Percentiles rank a stretch among this genome's conserved stretches.
Conservation (phyloP, 2,113 vertebrate species). For the Brachypodius melanocephalos region DNA sequence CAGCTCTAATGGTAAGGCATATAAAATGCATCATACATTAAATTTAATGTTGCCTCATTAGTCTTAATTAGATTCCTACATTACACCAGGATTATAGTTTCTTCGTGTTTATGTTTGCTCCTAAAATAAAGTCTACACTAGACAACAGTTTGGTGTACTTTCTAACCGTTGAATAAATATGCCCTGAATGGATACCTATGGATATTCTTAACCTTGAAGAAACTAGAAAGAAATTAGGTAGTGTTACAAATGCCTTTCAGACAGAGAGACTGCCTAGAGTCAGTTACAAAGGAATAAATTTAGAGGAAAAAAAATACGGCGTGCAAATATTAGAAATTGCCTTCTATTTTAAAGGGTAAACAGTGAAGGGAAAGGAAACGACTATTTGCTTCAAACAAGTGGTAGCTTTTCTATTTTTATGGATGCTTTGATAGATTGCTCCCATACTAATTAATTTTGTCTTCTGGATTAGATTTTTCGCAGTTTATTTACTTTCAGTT, state of each 20-base stretch:
- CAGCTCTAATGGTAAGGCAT: constrained; percentile 71
- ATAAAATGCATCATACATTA: constrained; percentile 81
- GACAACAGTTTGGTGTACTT: constrained; percentile 58
- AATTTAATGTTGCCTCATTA: constrained; percentile 81
- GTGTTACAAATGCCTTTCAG: not conserved
- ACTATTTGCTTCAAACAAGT: not conserved
- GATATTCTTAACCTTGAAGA: not conserved
- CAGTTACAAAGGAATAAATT: not conserved
- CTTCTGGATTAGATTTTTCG: not conserved
- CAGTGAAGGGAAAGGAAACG: not conserved
- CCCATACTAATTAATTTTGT: not conserved
- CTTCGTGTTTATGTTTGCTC: constrained; percentile 71
- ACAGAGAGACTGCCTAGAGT: not conserved
- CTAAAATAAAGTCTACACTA: constrained; percentile 67
- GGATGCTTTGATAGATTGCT: not conserved
- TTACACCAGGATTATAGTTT: constrained; percentile 75
- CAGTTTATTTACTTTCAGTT: not conserved
- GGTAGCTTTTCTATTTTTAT: not conserved
- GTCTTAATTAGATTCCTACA: constrained; percentile 80
- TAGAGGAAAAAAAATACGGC: not conserved
- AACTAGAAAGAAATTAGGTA: not conserved
- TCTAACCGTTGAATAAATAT: constrained; percentile 65
- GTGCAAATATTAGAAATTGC: constrained; percentile 1
- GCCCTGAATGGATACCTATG: not conserved
- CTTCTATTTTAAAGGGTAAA: not conserved